Evolutionary conservation across 2,797 vertebrate species (phyloP).

Genomic region (Myotis myotis): DNA sequence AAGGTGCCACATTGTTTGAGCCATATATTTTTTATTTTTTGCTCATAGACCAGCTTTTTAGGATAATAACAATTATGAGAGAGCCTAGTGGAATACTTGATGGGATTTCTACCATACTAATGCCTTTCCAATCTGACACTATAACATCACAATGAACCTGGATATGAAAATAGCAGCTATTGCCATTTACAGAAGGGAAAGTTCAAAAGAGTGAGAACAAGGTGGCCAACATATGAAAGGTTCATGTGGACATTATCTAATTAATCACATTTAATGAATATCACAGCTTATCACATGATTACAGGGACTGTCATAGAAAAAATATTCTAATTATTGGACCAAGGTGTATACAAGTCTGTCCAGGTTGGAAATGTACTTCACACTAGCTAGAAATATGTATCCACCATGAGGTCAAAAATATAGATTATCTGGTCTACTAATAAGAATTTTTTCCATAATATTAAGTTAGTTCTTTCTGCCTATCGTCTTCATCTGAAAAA

Average conservation of each 20-base stretch:
- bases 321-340: background rate
- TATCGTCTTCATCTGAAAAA: background rate
- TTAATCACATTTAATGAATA: background rate
- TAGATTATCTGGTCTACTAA: background rate
- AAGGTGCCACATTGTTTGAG: background rate
- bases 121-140: background rate
- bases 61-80: background rate
- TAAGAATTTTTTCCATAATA: background rate
- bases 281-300: background rate
- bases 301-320: background rate
- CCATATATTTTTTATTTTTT: background rate
- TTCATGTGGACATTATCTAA: background rate
- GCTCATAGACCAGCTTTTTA: background rate
- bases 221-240: background rate
- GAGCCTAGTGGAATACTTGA: background rate
- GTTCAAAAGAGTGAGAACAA: background rate
- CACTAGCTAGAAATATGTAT: background rate
- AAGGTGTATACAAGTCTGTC: background rate
- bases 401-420: background rate
- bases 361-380: background rate
- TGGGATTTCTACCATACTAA: background rate
- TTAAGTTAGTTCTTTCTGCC: conserved; percentile 16
- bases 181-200: background rate
- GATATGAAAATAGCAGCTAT: background rate
- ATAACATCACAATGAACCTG: background rate